A percentile compares a stretch with the other conserved stretches of the same genome.
Evolutionary conservation across 2,797 vertebrate species (phyloP).

Genomic region (Pygocentrus nattereri): DNA sequence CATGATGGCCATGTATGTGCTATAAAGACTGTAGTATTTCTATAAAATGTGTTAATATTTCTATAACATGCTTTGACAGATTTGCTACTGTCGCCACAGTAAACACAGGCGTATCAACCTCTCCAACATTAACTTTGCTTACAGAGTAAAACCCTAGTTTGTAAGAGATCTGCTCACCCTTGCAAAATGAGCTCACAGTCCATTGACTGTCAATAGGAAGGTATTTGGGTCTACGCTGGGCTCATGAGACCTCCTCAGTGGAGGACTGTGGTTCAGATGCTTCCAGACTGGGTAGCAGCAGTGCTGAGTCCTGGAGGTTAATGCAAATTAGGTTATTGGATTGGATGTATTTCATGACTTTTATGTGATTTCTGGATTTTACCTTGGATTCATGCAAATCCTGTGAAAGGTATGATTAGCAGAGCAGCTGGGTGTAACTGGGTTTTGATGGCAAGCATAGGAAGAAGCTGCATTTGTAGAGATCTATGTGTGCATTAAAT

Average conservation of each 20-base stretch:
- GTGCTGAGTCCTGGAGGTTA: constrained; percentile 29
- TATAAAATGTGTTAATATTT: neutral
- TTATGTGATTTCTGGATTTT: constrained; percentile 49
- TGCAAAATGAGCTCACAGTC: constrained; percentile 82
- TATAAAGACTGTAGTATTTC: neutral
- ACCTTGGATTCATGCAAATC: constrained; percentile 22
- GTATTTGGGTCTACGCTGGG: constrained; percentile 77
- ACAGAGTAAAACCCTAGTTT: constrained; percentile 77
- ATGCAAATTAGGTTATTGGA: constrained; percentile 56
- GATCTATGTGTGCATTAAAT: neutral
- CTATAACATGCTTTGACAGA: neutral
- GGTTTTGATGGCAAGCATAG: neutral
- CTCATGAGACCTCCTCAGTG: constrained; percentile 67
- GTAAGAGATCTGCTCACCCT: constrained; percentile 78
- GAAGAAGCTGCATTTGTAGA: neutral
- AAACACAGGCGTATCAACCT: constrained; percentile 68
- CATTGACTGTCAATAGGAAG: constrained; percentile 77
- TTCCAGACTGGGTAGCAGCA: constrained; percentile 69
- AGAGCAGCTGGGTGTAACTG: neutral
- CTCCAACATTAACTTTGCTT: constrained; percentile 81
- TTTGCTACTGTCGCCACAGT: constrained; percentile 46
- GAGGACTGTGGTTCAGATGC: constrained; percentile 67
- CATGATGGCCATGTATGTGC: neutral
- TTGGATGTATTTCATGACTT: constrained; percentile 39
- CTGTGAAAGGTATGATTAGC: constrained; percentile 39